Conservation (phyloP, 1,140 invertebrate species). For the Aphaenogaster rudis region DNA sequence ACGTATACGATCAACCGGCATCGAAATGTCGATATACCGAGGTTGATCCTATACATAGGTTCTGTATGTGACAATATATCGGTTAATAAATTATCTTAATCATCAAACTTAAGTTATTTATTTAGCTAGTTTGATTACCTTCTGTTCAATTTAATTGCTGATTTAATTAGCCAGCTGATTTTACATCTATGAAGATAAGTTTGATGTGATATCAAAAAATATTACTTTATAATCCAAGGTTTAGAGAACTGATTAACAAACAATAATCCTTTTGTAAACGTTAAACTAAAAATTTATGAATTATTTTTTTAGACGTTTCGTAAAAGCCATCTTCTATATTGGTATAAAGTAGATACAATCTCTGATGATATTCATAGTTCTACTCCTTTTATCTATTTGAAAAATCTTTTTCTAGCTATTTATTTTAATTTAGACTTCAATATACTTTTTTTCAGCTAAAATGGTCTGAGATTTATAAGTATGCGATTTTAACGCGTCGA, state of each 20-base stretch:
- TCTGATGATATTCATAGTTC: background rate
- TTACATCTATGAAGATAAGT: background rate
- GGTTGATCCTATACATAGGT: background rate
- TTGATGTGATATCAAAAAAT: background rate
- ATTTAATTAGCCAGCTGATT: background rate
- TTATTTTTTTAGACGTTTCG: background rate
- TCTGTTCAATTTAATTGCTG: background rate
- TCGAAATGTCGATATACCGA: background rate
- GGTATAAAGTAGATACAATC: background rate
- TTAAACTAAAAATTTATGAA: background rate
- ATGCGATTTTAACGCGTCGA: background rate
- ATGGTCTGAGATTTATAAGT: background rate
- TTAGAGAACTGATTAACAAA: background rate
- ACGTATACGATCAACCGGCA: background rate
- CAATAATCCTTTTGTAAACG: background rate
- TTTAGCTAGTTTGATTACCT: background rate
- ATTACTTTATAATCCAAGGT: too few species aligned
- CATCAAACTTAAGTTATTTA: background rate
- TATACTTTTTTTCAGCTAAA: background rate
- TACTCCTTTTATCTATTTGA: background rate
- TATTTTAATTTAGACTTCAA: background rate
- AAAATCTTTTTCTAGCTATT: background rate
- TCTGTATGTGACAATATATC: background rate
- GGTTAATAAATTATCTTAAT: slow-evolving; percentile 4
- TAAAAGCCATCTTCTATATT: background rate